Evolutionary conservation across 2,113 vertebrate species (phyloP).

Genomic region (Arvicanthis niloticus): DNA sequence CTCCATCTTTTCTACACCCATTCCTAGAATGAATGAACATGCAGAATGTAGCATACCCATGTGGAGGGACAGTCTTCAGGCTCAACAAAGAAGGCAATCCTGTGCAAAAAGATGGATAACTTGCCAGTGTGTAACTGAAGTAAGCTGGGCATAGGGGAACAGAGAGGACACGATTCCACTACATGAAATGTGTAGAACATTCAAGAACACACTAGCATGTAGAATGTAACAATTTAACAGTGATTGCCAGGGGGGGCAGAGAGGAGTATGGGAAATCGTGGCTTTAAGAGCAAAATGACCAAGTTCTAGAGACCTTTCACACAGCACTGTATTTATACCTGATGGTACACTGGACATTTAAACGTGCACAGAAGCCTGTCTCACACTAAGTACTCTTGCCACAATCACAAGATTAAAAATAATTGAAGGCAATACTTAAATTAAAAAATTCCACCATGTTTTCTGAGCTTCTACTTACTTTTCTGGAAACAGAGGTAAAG

Average conservation of each 20-base stretch:
- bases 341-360: background rate
- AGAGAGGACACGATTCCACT: background rate
- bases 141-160: background rate
- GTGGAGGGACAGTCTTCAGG: background rate
- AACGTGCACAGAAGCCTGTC: background rate
- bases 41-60: no score
- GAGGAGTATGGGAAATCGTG: background rate
- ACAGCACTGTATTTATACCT: background rate
- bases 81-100: background rate
- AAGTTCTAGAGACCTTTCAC: background rate
- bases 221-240: background rate
- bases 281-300: background rate
- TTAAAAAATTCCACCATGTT: background rate
- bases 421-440: background rate
- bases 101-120: background rate
- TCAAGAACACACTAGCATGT: background rate
- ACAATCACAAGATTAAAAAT: slow-evolving; percentile 11
- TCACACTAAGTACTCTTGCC: background rate
- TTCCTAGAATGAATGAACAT: background rate
- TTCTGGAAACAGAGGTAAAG: background rate
- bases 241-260: background rate
- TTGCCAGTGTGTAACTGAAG: background rate
- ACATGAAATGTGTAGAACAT: background rate
- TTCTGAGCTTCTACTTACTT: background rate
- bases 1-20: background rate